Conservation (phyloP, 1,140 invertebrate species). For the Neotoxoptera formosana region DNA sequence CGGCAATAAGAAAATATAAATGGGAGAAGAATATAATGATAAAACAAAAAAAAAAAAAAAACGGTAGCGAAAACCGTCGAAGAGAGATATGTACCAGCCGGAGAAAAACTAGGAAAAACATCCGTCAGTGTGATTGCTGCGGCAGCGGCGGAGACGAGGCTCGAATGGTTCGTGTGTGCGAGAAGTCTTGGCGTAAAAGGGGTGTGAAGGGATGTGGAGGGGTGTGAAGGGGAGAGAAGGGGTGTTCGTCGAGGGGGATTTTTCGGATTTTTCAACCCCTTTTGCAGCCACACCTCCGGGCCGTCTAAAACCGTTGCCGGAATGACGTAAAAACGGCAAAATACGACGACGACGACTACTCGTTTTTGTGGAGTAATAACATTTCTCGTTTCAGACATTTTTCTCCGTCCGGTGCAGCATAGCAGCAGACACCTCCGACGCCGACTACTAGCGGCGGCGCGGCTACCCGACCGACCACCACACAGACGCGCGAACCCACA, state of each 20-base stretch:
- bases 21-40: background rate
- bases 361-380: background rate
- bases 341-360: background rate
- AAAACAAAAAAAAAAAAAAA: background rate
- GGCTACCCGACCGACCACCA: background rate
- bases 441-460: background rate
- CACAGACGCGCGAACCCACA: background rate
- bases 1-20: background rate
- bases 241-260: background rate
- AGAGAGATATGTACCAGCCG: background rate
- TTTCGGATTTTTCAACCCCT: conserved; percentile 41
- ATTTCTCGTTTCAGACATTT: conserved; percentile 42
- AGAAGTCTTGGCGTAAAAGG: background rate
- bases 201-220: background rate
- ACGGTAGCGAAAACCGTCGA: background rate
- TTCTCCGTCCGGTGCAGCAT: background rate
- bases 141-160: background rate
- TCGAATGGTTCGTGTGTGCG: no score
- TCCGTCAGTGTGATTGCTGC: background rate
- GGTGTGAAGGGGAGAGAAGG: no score
- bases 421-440: background rate
- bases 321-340: background rate
- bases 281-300: background rate
- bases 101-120: conserved; percentile 22
- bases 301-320: background rate